Conservation (phyloP, 1,140 invertebrate species). For the Apis mellifera region DNA sequence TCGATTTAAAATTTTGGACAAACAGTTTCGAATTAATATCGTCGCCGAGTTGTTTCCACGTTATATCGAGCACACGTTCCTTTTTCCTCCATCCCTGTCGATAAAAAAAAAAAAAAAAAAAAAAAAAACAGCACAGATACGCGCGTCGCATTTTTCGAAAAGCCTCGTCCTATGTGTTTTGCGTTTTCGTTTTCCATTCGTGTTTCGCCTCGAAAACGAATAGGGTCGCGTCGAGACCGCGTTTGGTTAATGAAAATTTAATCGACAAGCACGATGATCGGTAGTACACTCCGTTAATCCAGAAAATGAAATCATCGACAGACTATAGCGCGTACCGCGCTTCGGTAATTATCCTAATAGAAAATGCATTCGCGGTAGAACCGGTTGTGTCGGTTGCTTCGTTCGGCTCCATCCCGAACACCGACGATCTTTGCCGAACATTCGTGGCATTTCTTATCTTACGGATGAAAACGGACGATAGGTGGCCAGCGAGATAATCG, state of each 20-base stretch:
- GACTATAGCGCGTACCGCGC: conserved; percentile 4
- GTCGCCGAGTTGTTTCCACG: too few species aligned
- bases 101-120: too few species aligned
- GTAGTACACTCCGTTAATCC: conserved; percentile 49
- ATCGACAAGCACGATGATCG: conserved; percentile 44
- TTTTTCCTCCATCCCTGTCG: too few species aligned
- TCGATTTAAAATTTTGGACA: too few species aligned
- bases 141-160: too few species aligned
- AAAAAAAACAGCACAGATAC: too few species aligned
- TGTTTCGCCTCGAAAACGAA: background rate
- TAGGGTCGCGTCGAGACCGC: background rate
- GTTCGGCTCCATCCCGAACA: background rate
- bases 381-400: conserved; percentile 29
- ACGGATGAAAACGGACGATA: background rate
- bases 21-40: too few species aligned
- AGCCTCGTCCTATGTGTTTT: background rate
- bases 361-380: conserved; percentile 46
- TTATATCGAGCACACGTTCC: too few species aligned
- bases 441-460: background rate
- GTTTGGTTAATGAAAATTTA: conserved; percentile 50
- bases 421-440: background rate
- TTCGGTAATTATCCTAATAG: conserved; percentile 48
- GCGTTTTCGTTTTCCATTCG: background rate
- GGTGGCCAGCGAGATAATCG: background rate
- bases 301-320: conserved; percentile 44